Base-by-base conservation (phyloP, 1,140 invertebrate genomes). In the Scaptomyza montana region DNA sequence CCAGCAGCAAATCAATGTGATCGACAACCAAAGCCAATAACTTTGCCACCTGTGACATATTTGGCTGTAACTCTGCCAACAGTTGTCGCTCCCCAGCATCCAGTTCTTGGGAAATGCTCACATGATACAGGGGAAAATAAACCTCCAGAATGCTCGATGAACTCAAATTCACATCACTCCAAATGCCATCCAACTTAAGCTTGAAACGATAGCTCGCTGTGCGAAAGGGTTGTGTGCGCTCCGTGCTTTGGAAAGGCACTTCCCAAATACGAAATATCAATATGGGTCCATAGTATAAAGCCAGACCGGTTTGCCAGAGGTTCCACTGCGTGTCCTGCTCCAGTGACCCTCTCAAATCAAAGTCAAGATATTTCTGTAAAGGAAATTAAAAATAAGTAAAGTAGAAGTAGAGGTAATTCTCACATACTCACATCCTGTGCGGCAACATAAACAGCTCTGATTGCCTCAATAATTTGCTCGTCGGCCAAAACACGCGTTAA, bases 221-320 rank as follows among this genome's bases (percentile, higher is more conserved):
- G 10, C 91, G 91, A 71, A 93, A 92, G 0, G 94, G 93, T 12
- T 93, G 92, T 30, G 93, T 94, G 28, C 93, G 93, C 6, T 93
- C 92, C 33, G 93, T 93, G 46, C 92, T 93, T n/a, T 93, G 93
- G 13, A 94, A 94, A 28, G 96, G 94, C 13, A 98, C 94, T 93
- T 99, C 97, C 78, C 97, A 96, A 74, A 99, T 93, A 36, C 95
- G 93, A 65, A 98, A 94, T n/a, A 99, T 92, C 0, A 95, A 94
- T 1, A 97, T 95, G 36, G 96, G 95, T 0, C 97, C 95, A 84
- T 97, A 96, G 46, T 95, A 94, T 2, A 99, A 93, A 79, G 98
- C 96, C 69, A 99, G 93, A 0, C 98, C 98, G 0, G 97, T 98
- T 92, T 98, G 97, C 98, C 98, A 99, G 3, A 99, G 94, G 60